Base-by-base conservation (phyloP, 2,113 vertebrate species). In the Capreolus pygargus region DNA sequence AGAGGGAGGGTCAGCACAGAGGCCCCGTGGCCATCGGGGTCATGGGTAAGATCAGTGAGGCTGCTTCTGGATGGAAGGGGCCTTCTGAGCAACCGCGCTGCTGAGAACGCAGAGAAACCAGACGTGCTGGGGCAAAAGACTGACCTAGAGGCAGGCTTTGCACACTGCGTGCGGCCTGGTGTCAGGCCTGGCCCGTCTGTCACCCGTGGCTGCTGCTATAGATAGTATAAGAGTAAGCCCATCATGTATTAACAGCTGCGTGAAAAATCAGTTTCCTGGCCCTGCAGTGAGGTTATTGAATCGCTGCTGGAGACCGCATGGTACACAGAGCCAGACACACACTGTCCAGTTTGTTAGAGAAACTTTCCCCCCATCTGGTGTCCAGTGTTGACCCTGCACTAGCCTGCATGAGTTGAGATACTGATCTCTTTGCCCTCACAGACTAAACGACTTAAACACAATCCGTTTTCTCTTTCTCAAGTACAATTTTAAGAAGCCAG, bases 301-400 rank as follows among this genome's bases (percentile, higher is more conserved):
- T 58, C 4, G 27, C 23, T 30, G 16, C 36, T 30, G 1, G 39
- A 57, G 47, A 21, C 50, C 0, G 2, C 7, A 3, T 6, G 11
- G 30, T 19, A 1, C 28, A 45, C 43, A 43, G 9, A 60, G 33
- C 64, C 33, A 12, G 43, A 57, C 60, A 16, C 4, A 33, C 39
- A 21, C 14, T 11, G 0, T 14, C 47, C 23, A 9, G 15, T 9
- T 86, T 33, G 27, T 87, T 14, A 58, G 50, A 95, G 17, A 60
- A 87, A 3, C 11, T 23, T 7, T 45, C n/a, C n/a, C 57, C 28
- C 15, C 6, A n/a, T 45, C 45, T 28, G 13, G 11, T 28, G 12
- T 67, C 3, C 2, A 17, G 14, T 28, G 28, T 25, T 33, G 79
- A 61, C 50, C 23, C 23, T 28, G 0, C 6, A 0, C 2, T 10